Base-by-base conservation (phyloP, 2,797 vertebrate species). In the Podargus strigoides region DNA sequence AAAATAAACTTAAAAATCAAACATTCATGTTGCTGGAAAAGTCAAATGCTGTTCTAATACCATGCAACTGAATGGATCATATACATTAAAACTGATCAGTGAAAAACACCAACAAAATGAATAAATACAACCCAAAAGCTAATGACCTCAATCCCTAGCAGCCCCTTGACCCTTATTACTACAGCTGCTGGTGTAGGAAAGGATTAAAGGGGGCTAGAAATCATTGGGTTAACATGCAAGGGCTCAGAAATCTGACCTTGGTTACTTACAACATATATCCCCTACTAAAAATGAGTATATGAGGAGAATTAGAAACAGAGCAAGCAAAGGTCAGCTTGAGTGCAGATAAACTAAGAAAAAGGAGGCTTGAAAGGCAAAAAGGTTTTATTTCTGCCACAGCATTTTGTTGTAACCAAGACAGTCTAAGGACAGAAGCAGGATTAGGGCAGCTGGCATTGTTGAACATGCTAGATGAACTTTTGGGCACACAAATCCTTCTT, bases 301-400 rank as follows among this genome's bases (percentile, higher is more conserved):
- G 90, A 97, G 90, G 88, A 97, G 97, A 98, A 98, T 98, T 97
- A 97, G 97, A 98, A 98, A 97, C 97, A 98, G 98, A 97, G 96
- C 95, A 94, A 93, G 90, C 82, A 97, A 96, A 97, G 97, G 97
- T 98, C 98, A 97, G 93, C 88, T 82, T 96, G 90, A 97, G 97
- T 97, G 97, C 97, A 97, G 96, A 94, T 91, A 87, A 94, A 94
- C 96, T 91, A 96, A 93, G 93, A 91, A 97, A 95, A 96, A 95
- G 74, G 86, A 94, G 74, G 70, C 52, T 81, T 93, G 94, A 95
- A 93, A 93, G 79, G 72, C 37, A 83, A 85, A 78, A 89, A 76
- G 80, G 41, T 91, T 96, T 94, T 91, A 60, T 94, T 91, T 87
- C 63, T 95, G 73, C 70, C 84, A 69, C 27, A 91, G 73, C 30